Evolutionary conservation across 2,113 vertebrate species (phyloP), one percentile per base, ranked within the genome.

Genomic region (Ivindomyrus marchei): DNA sequence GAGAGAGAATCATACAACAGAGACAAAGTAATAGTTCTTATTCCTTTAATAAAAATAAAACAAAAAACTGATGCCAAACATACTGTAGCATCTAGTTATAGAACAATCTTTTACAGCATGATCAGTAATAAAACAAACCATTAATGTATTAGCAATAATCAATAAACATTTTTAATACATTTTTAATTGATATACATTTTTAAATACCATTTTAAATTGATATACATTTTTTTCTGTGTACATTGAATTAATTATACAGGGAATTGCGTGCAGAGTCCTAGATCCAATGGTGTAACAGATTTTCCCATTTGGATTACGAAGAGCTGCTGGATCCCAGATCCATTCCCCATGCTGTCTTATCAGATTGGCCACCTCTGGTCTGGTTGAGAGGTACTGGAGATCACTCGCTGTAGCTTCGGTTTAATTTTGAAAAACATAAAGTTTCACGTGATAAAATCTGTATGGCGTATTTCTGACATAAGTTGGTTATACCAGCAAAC

Each of bases 1-100:
- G 31, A 31, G 31, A 31, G 50, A 52, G 13, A 84, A 19, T 45
- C 42, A 45, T 46, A 45, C 15, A 84, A 6, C 21, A 85, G 45
- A 85, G 45, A 87, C 46, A 52, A 53, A 87, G n/a, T 52, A 13
- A 52, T 31, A 47, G 13, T 87, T 52, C 27, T 94, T 91, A 89
- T 87, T 93, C 87, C 91, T 96, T 96, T 96, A 96, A 92, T 96
- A 95, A 95, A 96, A 96, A 96, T 91, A 90, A 91, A 92, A 94
- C 89, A 94, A 47, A 87, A 93, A 92, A 83, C 92, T 93, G 92
- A 95, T 94, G 94, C 94, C 94, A 95, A 94, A 94, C 89, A 92
- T 92, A 92, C 92, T 90, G 93, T 93, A 93, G 89, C 90, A 89
- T 93, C 85, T 92, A 92, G 27, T 91, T 90, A 80, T 93, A 92